Base-by-base conservation (phyloP, 2,888 invertebrate species). In the Phortica okadai region DNA sequence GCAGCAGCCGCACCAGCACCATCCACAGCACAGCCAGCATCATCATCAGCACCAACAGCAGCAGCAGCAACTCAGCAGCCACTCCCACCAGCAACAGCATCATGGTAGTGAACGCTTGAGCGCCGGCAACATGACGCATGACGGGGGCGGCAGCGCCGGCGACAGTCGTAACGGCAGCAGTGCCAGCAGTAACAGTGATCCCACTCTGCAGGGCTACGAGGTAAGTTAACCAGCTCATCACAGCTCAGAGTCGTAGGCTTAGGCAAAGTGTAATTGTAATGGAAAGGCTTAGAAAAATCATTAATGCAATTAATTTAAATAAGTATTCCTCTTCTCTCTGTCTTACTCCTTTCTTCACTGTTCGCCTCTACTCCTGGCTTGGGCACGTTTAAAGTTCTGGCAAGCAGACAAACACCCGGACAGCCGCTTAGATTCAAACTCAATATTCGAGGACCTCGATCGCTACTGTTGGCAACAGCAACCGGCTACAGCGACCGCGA, bases 401-500 rank as follows among this genome's bases (percentile, higher is more conserved):
- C 86, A 90, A 58, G 89, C 90, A 59, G 91, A 92, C 76, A 95
- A 96, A 90, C 88, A 85, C 73, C 95, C 94, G 82, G 83, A 86
- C 42, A 95, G 95, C 81, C 93, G 95, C 81, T 92, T 95, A 81
- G 95, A 95, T 89, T 94, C 94, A 70, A 94, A 95, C 86, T 86
- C 85, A 0, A 95, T 96, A 88, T 93, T 96, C 86, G 97, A 97
- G 91, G 97, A 96, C 92, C 93, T 96, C 85, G 96, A 96, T 92
- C 96, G 96, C 90, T 96, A 95, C 90, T 96, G 96, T 89, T 96
- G 96, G 96, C 94, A 93, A 81, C 94, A 94, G 89, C 94, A 95
- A 83, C 84, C 88, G 41, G 93, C 93, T 80, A 78, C 82, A 6
- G 82, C 82, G 74, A 80, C 88, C 76, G 69, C 82, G 44, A 72